phyloP scores from a whole-genome alignment of 2,113 vertebrate species.

The Heterotis niloticus region DNA sequence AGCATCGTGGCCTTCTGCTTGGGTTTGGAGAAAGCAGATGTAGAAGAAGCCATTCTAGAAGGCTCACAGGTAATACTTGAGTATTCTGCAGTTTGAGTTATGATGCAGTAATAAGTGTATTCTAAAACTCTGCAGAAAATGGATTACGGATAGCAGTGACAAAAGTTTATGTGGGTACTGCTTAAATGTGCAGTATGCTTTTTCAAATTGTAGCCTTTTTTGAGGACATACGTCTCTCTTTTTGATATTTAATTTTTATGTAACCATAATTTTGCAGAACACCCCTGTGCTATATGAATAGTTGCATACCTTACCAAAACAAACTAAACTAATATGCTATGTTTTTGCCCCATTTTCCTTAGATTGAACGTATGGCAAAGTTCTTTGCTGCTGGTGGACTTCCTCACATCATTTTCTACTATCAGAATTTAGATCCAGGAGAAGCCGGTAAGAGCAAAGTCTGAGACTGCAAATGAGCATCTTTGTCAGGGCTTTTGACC shows the following conservation, averaged over 20 bases:
- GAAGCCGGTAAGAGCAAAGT: conserved; percentile 67
- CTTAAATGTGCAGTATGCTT: background rate
- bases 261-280: background rate
- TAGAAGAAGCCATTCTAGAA: conserved; percentile 86
- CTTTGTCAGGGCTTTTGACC: background rate
- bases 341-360: conserved; percentile 25
- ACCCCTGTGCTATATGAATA: background rate
- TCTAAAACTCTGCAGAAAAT: background rate
- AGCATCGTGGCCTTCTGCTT: conserved; percentile 75
- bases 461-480: background rate
- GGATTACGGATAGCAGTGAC: background rate
- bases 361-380: conserved; percentile 85
- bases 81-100: background rate
- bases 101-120: background rate
- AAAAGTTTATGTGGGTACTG: background rate
- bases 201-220: background rate
- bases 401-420: conserved; percentile 83
- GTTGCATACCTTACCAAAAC: background rate
- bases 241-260: background rate
- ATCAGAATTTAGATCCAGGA: conserved; percentile 71
- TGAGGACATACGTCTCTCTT: background rate
- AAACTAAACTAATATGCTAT: background rate
- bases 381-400: conserved; percentile 77
- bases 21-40: conserved; percentile 74
- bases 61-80: conserved; percentile 71